Conservation (phyloP, 30 jellyfish, hydroid and myxozoan genomes). For the Mastigias papua region DNA sequence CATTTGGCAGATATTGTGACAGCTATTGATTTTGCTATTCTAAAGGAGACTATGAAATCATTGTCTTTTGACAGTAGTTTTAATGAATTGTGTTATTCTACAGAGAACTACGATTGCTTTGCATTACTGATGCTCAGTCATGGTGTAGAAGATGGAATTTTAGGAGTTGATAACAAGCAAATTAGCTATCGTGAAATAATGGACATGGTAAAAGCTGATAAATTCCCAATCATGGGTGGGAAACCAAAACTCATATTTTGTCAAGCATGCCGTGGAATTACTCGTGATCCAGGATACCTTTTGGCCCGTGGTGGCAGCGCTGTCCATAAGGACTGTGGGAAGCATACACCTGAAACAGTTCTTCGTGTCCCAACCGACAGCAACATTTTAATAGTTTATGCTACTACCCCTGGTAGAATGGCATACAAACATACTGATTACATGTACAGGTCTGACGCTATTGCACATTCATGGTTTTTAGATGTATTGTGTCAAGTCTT, state of each 20-base stretch:
- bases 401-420: slow-evolving; percentile 64
- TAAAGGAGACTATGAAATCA: no score
- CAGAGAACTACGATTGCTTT: slow-evolving; percentile 65
- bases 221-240: slow-evolving; percentile 46
- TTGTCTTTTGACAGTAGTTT: no score
- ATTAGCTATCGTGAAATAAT: slow-evolving; percentile 21
- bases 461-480: slow-evolving; percentile 66
- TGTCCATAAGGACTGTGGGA: background rate
- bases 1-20: no score
- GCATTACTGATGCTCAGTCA: slow-evolving; percentile 71
- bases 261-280: slow-evolving; percentile 79
- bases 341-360: background rate
- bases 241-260: slow-evolving; percentile 69
- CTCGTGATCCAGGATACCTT: slow-evolving; percentile 37
- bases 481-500: slow-evolving; percentile 54
- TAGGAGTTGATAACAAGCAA: slow-evolving; percentile 59
- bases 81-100: background rate
- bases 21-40: no score
- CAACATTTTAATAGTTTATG: slow-evolving; percentile 47
- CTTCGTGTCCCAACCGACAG: slow-evolving; percentile 68
- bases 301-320: slow-evolving; percentile 34
- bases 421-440: slow-evolving; percentile 32
- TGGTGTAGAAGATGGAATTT: slow-evolving; percentile 61
- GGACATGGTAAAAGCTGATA: slow-evolving; percentile 47
- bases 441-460: background rate